Evolutionary conservation across 1,140 invertebrate species (phyloP), one percentile per base, ranked within the genome.

Genomic region (Caenorhabditis brenneri): DNA sequence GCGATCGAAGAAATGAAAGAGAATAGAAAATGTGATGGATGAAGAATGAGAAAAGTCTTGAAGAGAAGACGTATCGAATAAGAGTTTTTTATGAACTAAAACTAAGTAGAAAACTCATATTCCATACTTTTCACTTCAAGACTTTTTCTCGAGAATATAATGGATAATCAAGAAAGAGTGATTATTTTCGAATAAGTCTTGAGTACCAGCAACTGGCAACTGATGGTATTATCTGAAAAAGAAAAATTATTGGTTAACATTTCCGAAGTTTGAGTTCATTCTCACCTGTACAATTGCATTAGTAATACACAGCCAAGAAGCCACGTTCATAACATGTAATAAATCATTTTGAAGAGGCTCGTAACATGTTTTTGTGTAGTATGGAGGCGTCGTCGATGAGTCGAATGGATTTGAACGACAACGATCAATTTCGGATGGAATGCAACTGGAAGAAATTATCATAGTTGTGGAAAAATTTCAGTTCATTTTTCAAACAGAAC

Each of bases 311-410:
- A 90, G 82, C 88, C 88, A 90, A 0, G 88, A 87, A 49, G 89
- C 89, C 19, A 90, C 86, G 46, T 88, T 60, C 22, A 89, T 85
- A 2, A 89, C 88, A 22, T 84, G 86, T n/a, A 90, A 78, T 31
- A 90, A 81, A 79, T 90, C 88, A 39, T 80, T 86, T 74, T 84
- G 74, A 12, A 89, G 82, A 19, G 81, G 85, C 74, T 84, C 83
- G 80, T 90, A 90, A 69, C 89, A 90, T n/a, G 89, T 90, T 51
- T 91, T 79, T 27, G 82, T 87, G 81, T 89, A 88, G 65, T 90
- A 81, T 5, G 60, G n/a, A 16, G 74, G 31, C 1, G 79, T 24
- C 69, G 80, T 19, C 22, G n/a, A n/a, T n/a, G n/a, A n/a, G n/a
- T 22, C 84, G 10, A 46, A 55, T 49, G 86, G 82, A 29, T 33